These are phyloP conservation scores for Oenanthe oenanthe DNA, from an alignment of 2,113 vertebrate species.

Conservation along the genomic window DNA sequence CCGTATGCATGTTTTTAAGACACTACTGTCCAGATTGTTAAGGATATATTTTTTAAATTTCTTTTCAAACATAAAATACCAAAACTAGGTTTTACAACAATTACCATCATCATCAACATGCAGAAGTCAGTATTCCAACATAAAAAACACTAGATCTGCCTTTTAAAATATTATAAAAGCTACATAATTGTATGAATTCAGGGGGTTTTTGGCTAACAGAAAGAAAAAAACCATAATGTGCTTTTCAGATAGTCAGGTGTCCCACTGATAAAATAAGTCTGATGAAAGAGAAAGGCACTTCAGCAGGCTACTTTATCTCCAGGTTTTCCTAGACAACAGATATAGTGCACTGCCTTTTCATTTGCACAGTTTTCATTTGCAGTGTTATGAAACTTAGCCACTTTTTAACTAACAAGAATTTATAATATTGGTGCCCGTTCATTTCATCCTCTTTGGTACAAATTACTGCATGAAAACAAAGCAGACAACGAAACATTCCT, in stretches of 20 bases:
- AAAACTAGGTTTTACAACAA: conserved; percentile 20
- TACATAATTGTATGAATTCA: neutral
- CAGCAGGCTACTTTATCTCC: conserved; percentile 50
- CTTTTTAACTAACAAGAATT: neutral
- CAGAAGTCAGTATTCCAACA: conserved; percentile 64
- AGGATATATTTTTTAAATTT: neutral
- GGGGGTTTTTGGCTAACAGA: conserved; percentile 63
- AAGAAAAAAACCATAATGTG: conserved; percentile 27
- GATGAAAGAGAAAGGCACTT: conserved; percentile 72
- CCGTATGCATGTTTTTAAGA: neutral
- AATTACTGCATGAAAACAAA: neutral
- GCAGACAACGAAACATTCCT: neutral
- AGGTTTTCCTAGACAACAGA: neutral
- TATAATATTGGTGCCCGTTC: neutral
- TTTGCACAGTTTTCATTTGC: neutral
- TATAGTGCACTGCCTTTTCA: neutral
- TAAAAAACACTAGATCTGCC: conserved; percentile 40
- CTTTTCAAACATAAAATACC: conserved; percentile 44
- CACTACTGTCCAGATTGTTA: conserved; percentile 18
- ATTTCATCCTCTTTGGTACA: conserved; percentile 37
- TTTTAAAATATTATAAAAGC: conserved; percentile 45
- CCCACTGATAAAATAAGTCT: conserved; percentile 58
- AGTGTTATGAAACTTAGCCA: neutral
- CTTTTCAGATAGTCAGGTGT: conserved; percentile 35
- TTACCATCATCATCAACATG: conserved; percentile 60